A percentile compares a stretch with the other conserved stretches of the same genome.
phyloP scores from a whole-genome alignment of 2,113 vertebrate genomes.

The Triplophysa dalaica region DNA sequence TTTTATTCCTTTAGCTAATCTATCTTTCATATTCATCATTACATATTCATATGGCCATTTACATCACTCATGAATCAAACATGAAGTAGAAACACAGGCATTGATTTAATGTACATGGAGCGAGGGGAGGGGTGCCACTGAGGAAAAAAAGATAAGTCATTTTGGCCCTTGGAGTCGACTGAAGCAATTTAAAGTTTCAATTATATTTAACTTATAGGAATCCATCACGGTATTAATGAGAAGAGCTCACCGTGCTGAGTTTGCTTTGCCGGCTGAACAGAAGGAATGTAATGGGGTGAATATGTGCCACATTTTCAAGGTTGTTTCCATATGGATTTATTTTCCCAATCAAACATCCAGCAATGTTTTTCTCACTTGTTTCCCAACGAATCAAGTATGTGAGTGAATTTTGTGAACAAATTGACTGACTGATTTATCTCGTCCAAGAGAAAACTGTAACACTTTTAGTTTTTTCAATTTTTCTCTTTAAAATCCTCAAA shows the following conservation, averaged over 20 bases:
- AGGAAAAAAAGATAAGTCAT: constrained; percentile 25
- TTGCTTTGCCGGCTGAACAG: neutral
- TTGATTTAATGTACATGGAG: constrained; percentile 29
- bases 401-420: neutral
- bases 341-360: neutral
- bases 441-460: too few relatives aligned
- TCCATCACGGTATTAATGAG: constrained; percentile 23
- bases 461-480: too few relatives aligned
- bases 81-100: constrained; percentile 20
- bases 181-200: constrained; percentile 37
- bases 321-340: neutral
- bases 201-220: constrained; percentile 32
- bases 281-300: constrained; percentile 7
- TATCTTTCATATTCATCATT: constrained; percentile 30
- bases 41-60: constrained; percentile 41
- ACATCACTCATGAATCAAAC: constrained; percentile 40
- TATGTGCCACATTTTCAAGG: neutral
- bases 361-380: neutral
- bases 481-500: too few relatives aligned
- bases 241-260: neutral
- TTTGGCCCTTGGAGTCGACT: constrained; percentile 15
- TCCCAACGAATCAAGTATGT: neutral
- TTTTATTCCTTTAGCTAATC: constrained; percentile 15
- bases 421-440: neutral
- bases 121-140: neutral